Evolutionary conservation across 2,797 vertebrate genomes (phyloP).

Genomic region (Apodemus agrarius): DNA sequence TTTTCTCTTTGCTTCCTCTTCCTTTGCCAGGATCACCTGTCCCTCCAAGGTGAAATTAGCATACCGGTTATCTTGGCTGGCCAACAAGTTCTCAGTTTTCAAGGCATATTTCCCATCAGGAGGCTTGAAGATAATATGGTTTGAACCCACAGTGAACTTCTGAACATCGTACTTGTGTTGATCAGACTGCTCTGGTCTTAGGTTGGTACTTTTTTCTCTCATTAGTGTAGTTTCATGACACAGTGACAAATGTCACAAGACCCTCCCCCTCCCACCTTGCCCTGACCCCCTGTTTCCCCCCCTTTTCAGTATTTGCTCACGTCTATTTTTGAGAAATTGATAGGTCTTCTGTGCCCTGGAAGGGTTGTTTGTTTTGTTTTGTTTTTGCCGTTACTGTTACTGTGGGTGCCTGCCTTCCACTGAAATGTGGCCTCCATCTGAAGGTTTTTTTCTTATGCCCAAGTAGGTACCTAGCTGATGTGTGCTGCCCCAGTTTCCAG

Average conservation of each 20-base stretch:
- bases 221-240: neutral
- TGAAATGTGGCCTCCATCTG: neutral
- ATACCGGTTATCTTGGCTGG: slow-evolving; percentile 92
- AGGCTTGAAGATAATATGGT: slow-evolving; percentile 96
- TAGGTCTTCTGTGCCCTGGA: neutral
- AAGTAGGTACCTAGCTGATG: neutral
- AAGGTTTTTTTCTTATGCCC: neutral
- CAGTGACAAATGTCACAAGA: neutral
- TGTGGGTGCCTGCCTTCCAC: neutral
- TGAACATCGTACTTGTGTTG: neutral
- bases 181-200: neutral
- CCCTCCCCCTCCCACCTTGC: neutral
- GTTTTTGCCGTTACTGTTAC: neutral
- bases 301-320: neutral
- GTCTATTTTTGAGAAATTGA: neutral
- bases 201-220: neutral
- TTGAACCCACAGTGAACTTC: slow-evolving; percentile 96
- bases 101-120: slow-evolving; percentile 94
- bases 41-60: slow-evolving; percentile 95
- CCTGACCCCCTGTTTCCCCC: too few species aligned
- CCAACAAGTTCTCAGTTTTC: slow-evolving; percentile 96
- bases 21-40: slow-evolving; percentile 94
- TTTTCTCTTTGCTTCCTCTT: slow-evolving; percentile 85
- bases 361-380: neutral
- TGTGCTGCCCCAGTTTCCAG: neutral